These are phyloP conservation scores for Neofelis nebulosa DNA, from an alignment of 2,113 vertebrate genomes.

Conservation along the genomic window DNA sequence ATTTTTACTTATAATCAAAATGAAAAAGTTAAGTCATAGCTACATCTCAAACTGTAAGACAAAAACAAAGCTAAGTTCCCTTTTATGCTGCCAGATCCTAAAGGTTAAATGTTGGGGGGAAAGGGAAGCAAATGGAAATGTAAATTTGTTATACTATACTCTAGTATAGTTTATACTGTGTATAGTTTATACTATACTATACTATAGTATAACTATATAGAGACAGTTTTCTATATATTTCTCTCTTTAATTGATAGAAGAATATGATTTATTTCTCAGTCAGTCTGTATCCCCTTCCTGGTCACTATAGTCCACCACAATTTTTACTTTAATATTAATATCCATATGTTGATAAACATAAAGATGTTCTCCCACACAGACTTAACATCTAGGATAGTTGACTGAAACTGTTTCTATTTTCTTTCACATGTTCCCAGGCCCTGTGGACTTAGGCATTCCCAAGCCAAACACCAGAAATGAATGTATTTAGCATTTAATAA, in stretches of 20 bases:
- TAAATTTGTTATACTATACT: background rate
- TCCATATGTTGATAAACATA: background rate
- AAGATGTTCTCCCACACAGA: background rate
- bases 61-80: constrained; percentile 18
- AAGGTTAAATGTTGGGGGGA: background rate
- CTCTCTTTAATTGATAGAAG: background rate
- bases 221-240: no score
- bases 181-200: no score
- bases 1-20: constrained; percentile 71
- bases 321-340: background rate
- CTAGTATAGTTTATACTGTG: no score
- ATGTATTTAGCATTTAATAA: no score
- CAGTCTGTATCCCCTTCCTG: background rate
- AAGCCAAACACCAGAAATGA: background rate
- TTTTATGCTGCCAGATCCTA: no score
- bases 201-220: no score
- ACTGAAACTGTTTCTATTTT: background rate
- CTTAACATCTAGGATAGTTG: background rate
- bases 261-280: background rate
- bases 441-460: background rate
- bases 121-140: background rate
- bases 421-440: background rate
- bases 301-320: background rate
- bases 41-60: constrained; percentile 29
- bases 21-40: background rate